Percentiles rank a stretch among this genome's conserved stretches.
Conservation (phyloP, 2,888 invertebrate genomes). For the Desoria tigrina region DNA sequence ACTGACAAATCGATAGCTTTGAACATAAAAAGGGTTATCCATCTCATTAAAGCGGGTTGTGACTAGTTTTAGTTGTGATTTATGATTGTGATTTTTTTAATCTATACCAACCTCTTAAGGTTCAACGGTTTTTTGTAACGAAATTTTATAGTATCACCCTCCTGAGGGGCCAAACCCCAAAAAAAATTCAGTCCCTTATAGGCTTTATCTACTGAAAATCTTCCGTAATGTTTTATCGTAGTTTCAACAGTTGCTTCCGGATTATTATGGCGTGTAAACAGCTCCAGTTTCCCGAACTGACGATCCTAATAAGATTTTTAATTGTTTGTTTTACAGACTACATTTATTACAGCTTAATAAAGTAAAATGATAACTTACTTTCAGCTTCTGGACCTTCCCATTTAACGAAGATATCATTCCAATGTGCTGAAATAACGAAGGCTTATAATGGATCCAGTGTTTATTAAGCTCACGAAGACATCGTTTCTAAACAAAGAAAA, state of each 20-base stretch:
- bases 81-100: too few species aligned
- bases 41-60: too few species aligned
- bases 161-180: conserved; percentile 84
- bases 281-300: conserved; percentile 79
- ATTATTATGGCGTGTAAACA: conserved; percentile 78
- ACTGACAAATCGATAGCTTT: conserved; percentile 79
- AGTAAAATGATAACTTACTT: conserved; percentile 63
- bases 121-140: conserved; percentile 72
- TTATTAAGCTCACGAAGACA: conserved; percentile 75
- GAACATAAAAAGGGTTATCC: too few species aligned
- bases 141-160: conserved; percentile 77
- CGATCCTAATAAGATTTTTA: conserved; percentile 66
- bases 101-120: conserved; percentile 66
- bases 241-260: conserved; percentile 70
- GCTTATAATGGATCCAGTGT: conserved; percentile 82
- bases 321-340: not conserved
- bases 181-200: conserved; percentile 86
- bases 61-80: not conserved
- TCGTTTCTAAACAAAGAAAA: conserved; percentile 71
- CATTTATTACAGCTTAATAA: too few species aligned
- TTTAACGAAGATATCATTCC: conserved; percentile 91
- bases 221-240: conserved; percentile 76
- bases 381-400: conserved; percentile 93
- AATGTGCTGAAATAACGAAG: conserved; percentile 92
- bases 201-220: conserved; percentile 75